phyloP scores from a whole-genome alignment of 2,797 vertebrate genomes.

The Microtus obscurus region DNA sequence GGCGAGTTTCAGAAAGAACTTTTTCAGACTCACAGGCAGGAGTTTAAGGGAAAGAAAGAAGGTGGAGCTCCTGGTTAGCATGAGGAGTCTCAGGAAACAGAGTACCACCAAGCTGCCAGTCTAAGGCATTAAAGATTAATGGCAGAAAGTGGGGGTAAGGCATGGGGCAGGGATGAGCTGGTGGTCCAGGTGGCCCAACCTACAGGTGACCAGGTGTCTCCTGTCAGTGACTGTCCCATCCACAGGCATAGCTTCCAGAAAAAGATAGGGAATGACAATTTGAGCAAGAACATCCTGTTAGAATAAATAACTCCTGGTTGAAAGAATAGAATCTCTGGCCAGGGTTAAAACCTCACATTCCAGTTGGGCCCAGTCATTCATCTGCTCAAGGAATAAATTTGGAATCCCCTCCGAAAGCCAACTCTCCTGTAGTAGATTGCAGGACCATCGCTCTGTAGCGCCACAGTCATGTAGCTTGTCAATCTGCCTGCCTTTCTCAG shows the following conservation, averaged over 20 bases:
- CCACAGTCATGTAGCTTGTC: background rate
- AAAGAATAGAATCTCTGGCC: background rate
- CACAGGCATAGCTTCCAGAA: background rate
- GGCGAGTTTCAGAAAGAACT: background rate
- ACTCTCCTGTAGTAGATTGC: background rate
- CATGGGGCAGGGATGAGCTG: background rate
- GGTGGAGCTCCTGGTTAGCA: background rate
- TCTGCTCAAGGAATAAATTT: background rate
- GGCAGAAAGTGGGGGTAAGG: background rate
- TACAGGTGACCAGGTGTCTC: background rate
- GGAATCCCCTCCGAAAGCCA: background rate
- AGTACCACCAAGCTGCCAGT: background rate
- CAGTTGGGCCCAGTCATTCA: background rate
- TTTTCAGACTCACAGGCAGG: background rate
- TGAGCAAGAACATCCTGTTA: background rate
- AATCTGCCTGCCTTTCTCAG: background rate
- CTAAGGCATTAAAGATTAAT: background rate
- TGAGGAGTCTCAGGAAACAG: background rate
- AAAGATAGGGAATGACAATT: background rate
- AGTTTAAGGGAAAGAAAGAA: background rate
- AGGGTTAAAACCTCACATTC: background rate
- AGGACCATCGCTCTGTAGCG: background rate
- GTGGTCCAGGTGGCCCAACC: background rate
- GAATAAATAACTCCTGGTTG: background rate
- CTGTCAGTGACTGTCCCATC: background rate